A percentile compares a stretch with the other conserved stretches of the same genome.
phyloP scores from a whole-genome alignment of 2,113 vertebrate genomes.

The Tylochromis polylepis region DNA sequence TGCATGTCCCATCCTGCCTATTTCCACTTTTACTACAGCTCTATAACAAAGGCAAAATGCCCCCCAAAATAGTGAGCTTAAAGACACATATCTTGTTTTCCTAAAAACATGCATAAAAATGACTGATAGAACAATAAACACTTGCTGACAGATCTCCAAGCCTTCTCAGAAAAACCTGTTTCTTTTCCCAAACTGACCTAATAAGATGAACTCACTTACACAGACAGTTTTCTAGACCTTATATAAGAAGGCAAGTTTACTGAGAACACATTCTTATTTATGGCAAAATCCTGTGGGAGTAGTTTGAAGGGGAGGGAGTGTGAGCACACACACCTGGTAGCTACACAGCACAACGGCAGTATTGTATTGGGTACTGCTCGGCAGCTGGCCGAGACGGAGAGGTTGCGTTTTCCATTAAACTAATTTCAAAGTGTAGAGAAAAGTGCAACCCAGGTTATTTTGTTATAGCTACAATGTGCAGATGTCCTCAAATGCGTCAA shows the following conservation, averaged over 20 bases:
- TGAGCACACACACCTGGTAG: slow-evolving; percentile 46
- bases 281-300: slow-evolving; percentile 22
- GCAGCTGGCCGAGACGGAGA: neutral
- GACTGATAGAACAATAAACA: neutral
- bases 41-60: neutral
- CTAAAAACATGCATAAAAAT: neutral
- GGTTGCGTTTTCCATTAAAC: neutral
- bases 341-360: slow-evolving; percentile 45
- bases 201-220: neutral
- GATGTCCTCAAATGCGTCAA: neutral
- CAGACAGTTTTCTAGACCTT: neutral
- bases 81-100: neutral
- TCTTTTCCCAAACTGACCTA: neutral
- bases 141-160: neutral
- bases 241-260: slow-evolving; percentile 12
- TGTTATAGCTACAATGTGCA: neutral
- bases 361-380: slow-evolving; percentile 56
- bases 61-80: neutral
- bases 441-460: neutral
- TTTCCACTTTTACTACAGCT: neutral
- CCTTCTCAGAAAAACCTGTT: neutral
- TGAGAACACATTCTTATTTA: slow-evolving; percentile 52
- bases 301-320: slow-evolving; percentile 6
- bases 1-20: neutral
- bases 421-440: neutral